A percentile compares a stretch with the other conserved stretches of the same genome.
Evolutionary conservation across 2,888 invertebrate species (phyloP).

Genomic region (Hermodice carunculata): DNA sequence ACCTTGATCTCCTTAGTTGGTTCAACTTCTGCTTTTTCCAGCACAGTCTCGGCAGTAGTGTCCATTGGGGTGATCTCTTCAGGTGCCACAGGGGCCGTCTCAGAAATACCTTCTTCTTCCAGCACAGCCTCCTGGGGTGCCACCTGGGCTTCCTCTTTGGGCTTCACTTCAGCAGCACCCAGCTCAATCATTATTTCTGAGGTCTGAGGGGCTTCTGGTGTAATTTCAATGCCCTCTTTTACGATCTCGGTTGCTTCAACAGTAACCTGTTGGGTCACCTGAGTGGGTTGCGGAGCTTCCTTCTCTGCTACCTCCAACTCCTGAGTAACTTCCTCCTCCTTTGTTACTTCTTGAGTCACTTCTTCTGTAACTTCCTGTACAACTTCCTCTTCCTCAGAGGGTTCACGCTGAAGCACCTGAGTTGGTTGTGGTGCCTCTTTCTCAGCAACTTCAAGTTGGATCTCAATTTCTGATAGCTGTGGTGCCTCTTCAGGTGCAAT

Average conservation of each 20-base stretch:
- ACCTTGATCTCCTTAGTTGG: conserved; percentile 23
- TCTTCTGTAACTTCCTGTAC: conserved; percentile 32
- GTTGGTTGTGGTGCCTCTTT: conserved; percentile 28
- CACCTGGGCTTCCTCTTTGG: conserved; percentile 34
- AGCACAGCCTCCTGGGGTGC: conserved; percentile 23
- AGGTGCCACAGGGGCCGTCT: too few relatives aligned
- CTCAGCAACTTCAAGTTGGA: conserved; percentile 28
- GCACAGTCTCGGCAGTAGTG: too few relatives aligned
- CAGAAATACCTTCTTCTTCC: conserved; percentile 35
- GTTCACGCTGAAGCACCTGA: conserved; percentile 28
- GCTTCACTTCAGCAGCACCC: conserved; percentile 22
- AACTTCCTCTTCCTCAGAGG: conserved; percentile 34
- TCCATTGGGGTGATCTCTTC: too few relatives aligned
- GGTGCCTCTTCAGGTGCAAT: conserved; percentile 25
- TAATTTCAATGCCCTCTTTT: conserved; percentile 28
- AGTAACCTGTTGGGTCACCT: conserved; percentile 30
- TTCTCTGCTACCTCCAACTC: conserved; percentile 22
- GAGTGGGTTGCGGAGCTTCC: conserved; percentile 18
- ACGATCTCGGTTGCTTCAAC: conserved; percentile 20
- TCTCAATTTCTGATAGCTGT: conserved; percentile 26
- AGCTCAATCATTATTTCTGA: conserved; percentile 25
- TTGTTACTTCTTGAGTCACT: conserved; percentile 31
- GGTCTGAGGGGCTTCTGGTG: conserved; percentile 19
- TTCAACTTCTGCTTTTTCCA: conserved; percentile 30
- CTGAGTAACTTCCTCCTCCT: conserved; percentile 24